These are phyloP conservation scores for Hydropsyche betteni DNA, from an alignment of 2,888 invertebrate species.

Conservation along the genomic window DNA sequence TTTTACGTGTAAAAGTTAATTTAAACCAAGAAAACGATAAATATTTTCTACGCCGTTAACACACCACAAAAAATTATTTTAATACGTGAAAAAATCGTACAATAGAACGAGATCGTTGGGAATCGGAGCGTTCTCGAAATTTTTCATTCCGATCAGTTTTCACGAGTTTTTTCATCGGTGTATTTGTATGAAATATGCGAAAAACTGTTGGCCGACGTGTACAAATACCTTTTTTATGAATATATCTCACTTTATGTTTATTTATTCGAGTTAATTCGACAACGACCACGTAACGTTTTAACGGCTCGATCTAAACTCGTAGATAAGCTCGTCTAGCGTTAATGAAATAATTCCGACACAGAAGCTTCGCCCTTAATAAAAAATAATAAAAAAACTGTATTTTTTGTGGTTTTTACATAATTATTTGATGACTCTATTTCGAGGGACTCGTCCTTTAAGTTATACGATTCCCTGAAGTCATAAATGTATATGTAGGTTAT, in stretches of 20 bases:
- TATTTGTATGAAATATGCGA: not conserved
- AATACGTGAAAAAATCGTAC: too few relatives aligned
- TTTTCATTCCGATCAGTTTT: too few relatives aligned
- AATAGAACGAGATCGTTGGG: too few relatives aligned
- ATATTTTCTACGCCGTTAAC: constrained; percentile 27
- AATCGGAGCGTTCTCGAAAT: too few relatives aligned
- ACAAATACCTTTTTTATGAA: not conserved
- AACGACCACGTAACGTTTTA: constrained; percentile 48
- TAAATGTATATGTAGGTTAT: not conserved
- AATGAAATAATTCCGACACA: constrained; percentile 34
- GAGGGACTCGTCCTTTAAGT: constrained; percentile 24
- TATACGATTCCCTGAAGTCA: constrained; percentile 41
- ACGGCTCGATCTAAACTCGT: constrained; percentile 37
- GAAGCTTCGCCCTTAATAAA: too few relatives aligned
- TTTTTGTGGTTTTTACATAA: constrained; percentile 51
- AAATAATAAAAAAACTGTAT: too few relatives aligned
- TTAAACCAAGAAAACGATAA: constrained; percentile 48
- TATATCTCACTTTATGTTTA: not conserved
- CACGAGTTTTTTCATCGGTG: too few relatives aligned
- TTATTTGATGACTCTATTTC: constrained; percentile 51
- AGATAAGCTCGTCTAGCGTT: constrained; percentile 27
- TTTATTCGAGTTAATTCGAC: constrained; percentile 47
- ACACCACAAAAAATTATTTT: too few relatives aligned
- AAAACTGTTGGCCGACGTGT: not conserved
- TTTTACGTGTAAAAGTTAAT: constrained; percentile 44